These are phyloP conservation scores for Danio choprae DNA, from an alignment of 2,797 vertebrate genomes.

Conservation along the genomic window DNA sequence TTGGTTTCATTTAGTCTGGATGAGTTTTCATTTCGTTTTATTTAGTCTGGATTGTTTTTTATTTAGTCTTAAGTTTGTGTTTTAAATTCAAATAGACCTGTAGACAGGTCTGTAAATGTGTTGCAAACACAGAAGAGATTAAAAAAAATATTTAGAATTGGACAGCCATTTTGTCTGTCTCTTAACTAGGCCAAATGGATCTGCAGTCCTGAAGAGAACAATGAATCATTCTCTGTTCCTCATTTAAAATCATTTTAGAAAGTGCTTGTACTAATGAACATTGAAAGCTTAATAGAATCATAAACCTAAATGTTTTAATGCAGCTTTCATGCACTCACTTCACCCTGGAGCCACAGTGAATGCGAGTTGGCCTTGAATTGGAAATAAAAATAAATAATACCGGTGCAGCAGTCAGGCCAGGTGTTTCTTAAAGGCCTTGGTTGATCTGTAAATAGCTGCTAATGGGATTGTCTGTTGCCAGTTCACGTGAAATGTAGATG, in stretches of 20 bases:
- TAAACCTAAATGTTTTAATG: constrained; percentile 27
- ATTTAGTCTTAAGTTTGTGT: neutral
- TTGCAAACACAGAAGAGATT: neutral
- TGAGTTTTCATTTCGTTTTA: too few relatives aligned
- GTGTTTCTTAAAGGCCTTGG: constrained; percentile 38
- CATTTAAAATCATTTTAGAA: constrained; percentile 28
- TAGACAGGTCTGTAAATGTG: neutral
- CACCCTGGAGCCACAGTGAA: neutral
- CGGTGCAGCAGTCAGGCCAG: neutral
- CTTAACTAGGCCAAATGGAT: constrained; percentile 4
- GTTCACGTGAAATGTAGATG: constrained; percentile 32
- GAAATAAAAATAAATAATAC: constrained; percentile 4
- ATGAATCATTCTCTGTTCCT: constrained; percentile 33
- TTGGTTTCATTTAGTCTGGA: neutral
- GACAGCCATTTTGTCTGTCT: neutral
- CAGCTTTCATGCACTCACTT: constrained; percentile 13
- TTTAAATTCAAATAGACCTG: neutral
- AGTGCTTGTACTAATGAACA: constrained; percentile 19
- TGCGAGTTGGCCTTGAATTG: constrained; percentile 24
- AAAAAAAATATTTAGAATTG: neutral
- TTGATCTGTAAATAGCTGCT: constrained; percentile 29
- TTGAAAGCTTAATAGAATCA: constrained; percentile 28
- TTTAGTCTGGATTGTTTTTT: too few relatives aligned
- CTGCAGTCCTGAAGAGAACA: constrained; percentile 28
- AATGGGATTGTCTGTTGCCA: constrained; percentile 16